These are phyloP conservation scores for Glaucopsyche alexis DNA, from an alignment of 2,888 invertebrate genomes.

Conservation along the genomic window DNA sequence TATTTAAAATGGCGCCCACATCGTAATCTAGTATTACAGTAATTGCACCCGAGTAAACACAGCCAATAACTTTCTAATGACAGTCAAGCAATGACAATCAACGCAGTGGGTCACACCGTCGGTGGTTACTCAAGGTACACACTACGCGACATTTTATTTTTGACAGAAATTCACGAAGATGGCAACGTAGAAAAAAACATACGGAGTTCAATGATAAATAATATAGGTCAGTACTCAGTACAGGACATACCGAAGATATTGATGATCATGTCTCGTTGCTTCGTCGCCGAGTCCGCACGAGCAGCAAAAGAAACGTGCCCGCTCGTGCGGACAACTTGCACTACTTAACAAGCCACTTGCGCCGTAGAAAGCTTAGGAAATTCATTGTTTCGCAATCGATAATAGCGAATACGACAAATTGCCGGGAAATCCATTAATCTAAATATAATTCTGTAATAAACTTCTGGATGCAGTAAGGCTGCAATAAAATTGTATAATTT, in stretches of 20 bases:
- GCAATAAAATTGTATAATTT: too few relatives aligned
- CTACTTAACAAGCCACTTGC: constrained; percentile 46
- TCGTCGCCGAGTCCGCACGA: neutral
- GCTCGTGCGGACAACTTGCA: constrained; percentile 61
- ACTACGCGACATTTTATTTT: neutral
- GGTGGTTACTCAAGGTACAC: neutral
- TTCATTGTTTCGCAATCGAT: constrained; percentile 35
- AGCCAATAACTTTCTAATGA: constrained; percentile 27
- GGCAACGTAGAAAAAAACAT: too few relatives aligned
- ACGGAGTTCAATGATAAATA: too few relatives aligned
- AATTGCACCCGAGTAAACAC: neutral
- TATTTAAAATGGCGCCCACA: neutral
- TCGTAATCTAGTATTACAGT: neutral
- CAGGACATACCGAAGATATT: too few relatives aligned
- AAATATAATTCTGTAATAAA: too few relatives aligned
- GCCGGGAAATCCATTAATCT: neutral
- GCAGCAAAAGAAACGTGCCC: constrained; percentile 39
- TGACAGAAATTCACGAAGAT: neutral
- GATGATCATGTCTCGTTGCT: too few relatives aligned
- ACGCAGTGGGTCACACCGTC: constrained; percentile 21
- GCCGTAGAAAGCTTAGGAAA: constrained; percentile 40
- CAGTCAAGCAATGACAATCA: constrained; percentile 24
- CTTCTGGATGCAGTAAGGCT: too few relatives aligned
- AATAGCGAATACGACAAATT: constrained; percentile 8
- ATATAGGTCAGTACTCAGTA: too few relatives aligned